phyloP scores from a whole-genome alignment of 2,797 vertebrate species.

The Hoplostethus mediterraneus region DNA sequence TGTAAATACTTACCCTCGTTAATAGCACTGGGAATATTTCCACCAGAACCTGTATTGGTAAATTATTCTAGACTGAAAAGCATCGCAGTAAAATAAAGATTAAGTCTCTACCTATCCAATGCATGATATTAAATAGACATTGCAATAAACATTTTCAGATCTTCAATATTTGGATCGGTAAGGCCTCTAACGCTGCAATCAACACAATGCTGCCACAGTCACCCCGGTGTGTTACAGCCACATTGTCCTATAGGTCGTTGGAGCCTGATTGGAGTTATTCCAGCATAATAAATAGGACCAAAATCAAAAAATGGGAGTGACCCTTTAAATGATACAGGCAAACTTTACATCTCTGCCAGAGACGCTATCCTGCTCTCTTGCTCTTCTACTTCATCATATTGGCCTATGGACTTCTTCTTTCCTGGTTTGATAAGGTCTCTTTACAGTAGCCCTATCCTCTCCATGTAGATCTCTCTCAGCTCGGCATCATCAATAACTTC shows the following conservation, averaged over 20 bases:
- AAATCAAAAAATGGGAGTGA: slow-evolving; percentile 5
- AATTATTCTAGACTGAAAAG: too few relatives aligned
- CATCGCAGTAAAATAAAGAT: too few relatives aligned
- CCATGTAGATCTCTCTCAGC: slow-evolving; percentile 75
- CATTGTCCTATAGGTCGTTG: not conserved
- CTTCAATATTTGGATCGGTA: not conserved
- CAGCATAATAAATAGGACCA: slow-evolving; percentile 9
- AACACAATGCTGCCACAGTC: not conserved
- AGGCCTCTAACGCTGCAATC: not conserved
- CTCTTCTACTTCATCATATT: slow-evolving; percentile 21
- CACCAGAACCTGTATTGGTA: too few relatives aligned
- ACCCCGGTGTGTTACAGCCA: not conserved
- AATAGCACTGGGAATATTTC: too few relatives aligned
- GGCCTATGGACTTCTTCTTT: slow-evolving; percentile 10
- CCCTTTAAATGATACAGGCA: slow-evolving; percentile 3
- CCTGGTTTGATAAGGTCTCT: slow-evolving; percentile 52
- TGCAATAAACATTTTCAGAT: not conserved
- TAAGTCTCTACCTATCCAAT: not conserved
- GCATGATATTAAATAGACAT: not conserved
- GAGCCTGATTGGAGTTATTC: not conserved
- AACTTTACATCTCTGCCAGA: slow-evolving; percentile 21
- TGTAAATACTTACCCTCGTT: too few relatives aligned
- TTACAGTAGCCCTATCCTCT: slow-evolving; percentile 36
- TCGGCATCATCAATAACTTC: slow-evolving; percentile 81
- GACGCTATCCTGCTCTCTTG: not conserved